These are phyloP conservation scores for Meleagris gallopavo DNA, from an alignment of 2,113 vertebrate genomes.

Conservation along the genomic window DNA sequence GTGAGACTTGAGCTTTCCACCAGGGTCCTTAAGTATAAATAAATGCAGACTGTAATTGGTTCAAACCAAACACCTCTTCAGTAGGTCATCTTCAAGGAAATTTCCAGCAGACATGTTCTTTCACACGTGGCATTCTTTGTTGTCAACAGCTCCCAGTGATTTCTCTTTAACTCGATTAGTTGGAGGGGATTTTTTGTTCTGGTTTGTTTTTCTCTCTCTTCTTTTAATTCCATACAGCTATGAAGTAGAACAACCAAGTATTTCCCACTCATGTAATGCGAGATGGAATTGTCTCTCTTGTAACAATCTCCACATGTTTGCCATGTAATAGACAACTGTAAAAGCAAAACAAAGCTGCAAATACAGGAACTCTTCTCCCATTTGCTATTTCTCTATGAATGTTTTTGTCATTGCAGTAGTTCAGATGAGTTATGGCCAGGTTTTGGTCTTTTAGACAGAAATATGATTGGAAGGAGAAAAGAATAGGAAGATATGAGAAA, in stretches of 20 bases:
- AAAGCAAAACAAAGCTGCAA: slow-evolving; percentile 13
- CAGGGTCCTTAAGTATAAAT: not conserved
- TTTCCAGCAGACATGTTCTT: not conserved
- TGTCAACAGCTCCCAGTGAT: not conserved
- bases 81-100: slow-evolving; percentile 9
- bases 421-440: not conserved
- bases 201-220: not conserved
- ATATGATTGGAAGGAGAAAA: not conserved
- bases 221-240: not conserved
- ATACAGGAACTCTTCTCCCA: not conserved
- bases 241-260: not conserved
- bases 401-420: not conserved
- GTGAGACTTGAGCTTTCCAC: not conserved
- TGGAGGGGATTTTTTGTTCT: not conserved
- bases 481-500: not conserved
- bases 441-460: slow-evolving; percentile 13
- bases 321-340: not conserved
- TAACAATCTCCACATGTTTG: not conserved
- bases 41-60: not conserved
- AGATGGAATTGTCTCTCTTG: not conserved
- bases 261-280: not conserved
- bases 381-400: not conserved
- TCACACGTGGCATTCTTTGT: not conserved
- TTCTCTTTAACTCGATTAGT: not conserved
- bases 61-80: not conserved